These are phyloP conservation scores for Escarpia spicata DNA, from an alignment of 2,888 invertebrate genomes.

Conservation along the genomic window DNA sequence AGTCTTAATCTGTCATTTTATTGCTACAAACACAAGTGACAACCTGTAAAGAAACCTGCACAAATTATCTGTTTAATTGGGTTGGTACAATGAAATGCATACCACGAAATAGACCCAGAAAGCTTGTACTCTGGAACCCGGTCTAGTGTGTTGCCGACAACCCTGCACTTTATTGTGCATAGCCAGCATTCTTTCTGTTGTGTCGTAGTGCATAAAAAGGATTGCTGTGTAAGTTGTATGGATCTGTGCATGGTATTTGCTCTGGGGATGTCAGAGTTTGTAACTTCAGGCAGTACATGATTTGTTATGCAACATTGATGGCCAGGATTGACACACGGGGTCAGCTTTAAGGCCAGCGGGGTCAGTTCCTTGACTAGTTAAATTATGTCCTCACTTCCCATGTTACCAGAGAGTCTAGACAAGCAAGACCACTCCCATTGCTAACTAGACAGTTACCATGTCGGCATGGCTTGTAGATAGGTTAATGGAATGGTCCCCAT, in stretches of 20 bases:
- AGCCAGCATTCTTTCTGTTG: background rate
- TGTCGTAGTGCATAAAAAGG: background rate
- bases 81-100: background rate
- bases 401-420: background rate
- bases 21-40: too few species aligned
- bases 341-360: background rate
- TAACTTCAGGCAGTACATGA: background rate
- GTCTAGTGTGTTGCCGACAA: background rate
- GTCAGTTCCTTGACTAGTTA: background rate
- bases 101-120: background rate
- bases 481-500: background rate
- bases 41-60: too few species aligned
- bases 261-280: background rate
- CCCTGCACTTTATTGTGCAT: background rate
- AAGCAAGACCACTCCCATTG: background rate
- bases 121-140: background rate
- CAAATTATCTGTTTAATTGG: background rate
- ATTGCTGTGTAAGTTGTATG: background rate
- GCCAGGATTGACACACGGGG: background rate
- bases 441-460: background rate
- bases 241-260: background rate
- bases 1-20: too few species aligned
- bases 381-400: background rate
- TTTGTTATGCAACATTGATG: background rate
- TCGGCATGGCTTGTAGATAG: background rate